Evolutionary conservation across 2,797 vertebrate species (phyloP), one percentile per base, ranked within the genome.

Genomic region (Buphagus erythrorhynchus): DNA sequence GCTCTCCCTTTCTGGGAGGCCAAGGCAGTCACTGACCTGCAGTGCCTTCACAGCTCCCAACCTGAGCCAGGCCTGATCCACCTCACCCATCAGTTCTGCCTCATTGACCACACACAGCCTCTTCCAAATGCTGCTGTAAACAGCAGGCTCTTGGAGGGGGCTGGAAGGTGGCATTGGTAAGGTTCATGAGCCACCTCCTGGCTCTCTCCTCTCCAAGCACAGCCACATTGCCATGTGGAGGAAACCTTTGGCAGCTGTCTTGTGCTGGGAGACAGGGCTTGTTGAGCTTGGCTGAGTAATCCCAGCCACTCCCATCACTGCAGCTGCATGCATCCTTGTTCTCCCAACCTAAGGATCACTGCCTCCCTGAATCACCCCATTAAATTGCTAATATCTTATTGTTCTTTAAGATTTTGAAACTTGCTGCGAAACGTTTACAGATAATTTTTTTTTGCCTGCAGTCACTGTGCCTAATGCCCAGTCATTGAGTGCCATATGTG

Each of bases 321-420:
- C 96, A 95, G 97, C 97, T 93, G 93, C 94, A 92, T 89, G 94
- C 94, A 93, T 97, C 97, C 97, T 97, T 78, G 81, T 96, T 97
- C 96, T 97, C 95, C 94, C 95, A 94, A 94, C 91, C 88, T 93
- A 96, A 97, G 96, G 95, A 97, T 97, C 65, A 81, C 96, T 97
- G 97, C 97, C 91, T 97, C 90, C 57, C 96, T 90, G 96, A 97
- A 97, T 98, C 97, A 97, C 97, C 96, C 97, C 97, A 98, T 98
- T 98, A 98, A 97, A 97, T 97, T 98, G 97, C 97, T 98, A 97
- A 97, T 98, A 97, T 98, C 97, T 98, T 97, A 98, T 97, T 97
- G 97, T 98, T 98, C 97, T 97, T 97, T 96, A 97, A 98, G 97
- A 98, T 97, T 98, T 97, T 4, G 84, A 97, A 97, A 98, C 97